Base-by-base conservation (phyloP, 2,888 invertebrate species). In the Macaria liturata region DNA sequence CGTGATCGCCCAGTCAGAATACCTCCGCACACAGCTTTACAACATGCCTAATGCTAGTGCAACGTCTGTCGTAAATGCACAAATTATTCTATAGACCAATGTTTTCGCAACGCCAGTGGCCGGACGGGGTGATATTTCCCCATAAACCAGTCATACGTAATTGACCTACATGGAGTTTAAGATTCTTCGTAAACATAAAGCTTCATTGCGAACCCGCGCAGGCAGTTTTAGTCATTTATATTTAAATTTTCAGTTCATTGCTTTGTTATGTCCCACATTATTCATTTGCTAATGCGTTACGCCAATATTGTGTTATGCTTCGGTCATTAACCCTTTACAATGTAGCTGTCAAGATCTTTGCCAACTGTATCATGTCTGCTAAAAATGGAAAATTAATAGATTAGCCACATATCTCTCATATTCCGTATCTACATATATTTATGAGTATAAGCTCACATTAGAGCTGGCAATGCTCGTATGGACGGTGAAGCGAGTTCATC, bases 31-130 rank as follows among this genome's bases (percentile, higher is more conserved):
- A 52, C 42, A 57, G 60, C 60, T 61, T 62, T 54, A 49, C 62
- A 60, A 64, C 61, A 59, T 47, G 40, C 45, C n/a, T n/a, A n/a
- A n/a, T n/a, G n/a, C 30, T 61, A 49, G 58, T 55, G 61, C 59
- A 61, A 59, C 42, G 42, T 58, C 30, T 56, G 40, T 51, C n/a
- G 40, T 50, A 31, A 50, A 46, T 55, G 49, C 37, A 47, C 32
- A 47, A 49, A 59, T 59, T 64, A 49, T 55, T 40, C 53, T 58
- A 54, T 40, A 39, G 37, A 42, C 58, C 31, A 9, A 42, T 20
- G 32, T 45, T 59, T 55, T 55, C 45, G 55, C 52, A 60, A 49
- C 40, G 37, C 42, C 52, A 48, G 40, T 39, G 54, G 45, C 34
- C 49, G 31, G 8, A 32, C 40, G n/a, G 46, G 40, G 47, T 5